Conservation (phyloP, 2,113 vertebrate genomes). For the Panthera tigris region DNA sequence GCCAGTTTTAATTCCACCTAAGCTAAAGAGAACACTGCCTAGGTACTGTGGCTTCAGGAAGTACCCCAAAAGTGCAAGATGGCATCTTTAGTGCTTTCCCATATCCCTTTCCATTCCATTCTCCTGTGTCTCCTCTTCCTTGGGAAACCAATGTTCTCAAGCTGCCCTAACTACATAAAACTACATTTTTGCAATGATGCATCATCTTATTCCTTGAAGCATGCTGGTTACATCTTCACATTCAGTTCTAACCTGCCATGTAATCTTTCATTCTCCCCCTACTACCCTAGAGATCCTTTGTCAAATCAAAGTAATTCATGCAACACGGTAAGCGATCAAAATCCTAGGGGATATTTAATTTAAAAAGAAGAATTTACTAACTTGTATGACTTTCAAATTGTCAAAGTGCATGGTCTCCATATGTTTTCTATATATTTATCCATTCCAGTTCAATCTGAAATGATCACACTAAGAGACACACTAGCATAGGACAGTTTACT, state of each 20-base stretch:
- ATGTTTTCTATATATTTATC: background rate
- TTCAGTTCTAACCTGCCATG: background rate
- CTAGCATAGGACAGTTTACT: background rate
- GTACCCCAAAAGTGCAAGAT: background rate
- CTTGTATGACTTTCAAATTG: background rate
- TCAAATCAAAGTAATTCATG: background rate
- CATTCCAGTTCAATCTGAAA: background rate
- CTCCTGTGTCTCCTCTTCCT: background rate
- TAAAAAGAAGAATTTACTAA: background rate
- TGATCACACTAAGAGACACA: background rate
- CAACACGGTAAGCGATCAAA: constrained; percentile 3
- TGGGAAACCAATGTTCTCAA: background rate
- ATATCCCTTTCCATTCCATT: background rate
- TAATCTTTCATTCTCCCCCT: background rate
- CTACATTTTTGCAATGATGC: background rate
- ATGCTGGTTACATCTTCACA: background rate
- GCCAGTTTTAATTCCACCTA: background rate
- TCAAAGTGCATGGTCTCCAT: background rate
- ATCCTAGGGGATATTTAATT: background rate
- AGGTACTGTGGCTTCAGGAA: background rate
- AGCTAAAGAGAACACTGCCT: background rate
- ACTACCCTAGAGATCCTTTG: background rate
- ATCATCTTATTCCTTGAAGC: background rate
- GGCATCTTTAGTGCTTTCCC: background rate
- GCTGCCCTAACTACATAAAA: background rate